These are phyloP conservation scores for Platycnemis pennipes DNA, from an alignment of 2,888 invertebrate genomes.

Conservation along the genomic window DNA sequence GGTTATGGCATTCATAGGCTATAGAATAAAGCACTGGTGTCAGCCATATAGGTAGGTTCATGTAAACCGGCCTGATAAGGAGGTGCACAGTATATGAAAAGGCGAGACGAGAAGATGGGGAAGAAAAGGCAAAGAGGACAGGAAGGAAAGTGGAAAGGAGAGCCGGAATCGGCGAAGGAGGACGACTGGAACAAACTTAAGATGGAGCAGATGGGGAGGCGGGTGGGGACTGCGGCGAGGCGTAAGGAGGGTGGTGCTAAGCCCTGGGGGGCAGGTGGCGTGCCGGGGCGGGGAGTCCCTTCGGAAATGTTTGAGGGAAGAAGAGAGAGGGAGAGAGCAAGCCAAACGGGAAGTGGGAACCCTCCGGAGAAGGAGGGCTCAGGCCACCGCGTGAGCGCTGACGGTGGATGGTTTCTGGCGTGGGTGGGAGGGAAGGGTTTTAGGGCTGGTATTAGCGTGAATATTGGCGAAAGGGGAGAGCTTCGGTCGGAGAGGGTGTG, in stretches of 20 bases:
- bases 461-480: neutral
- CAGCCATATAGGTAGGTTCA: no score
- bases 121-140: neutral
- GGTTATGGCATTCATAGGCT: conserved; percentile 35
- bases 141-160: neutral
- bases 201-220: neutral
- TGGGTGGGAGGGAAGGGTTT: neutral
- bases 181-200: neutral
- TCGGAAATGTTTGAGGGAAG: conserved; percentile 11
- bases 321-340: neutral
- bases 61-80: no score
- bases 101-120: neutral
- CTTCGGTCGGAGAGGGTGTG: neutral
- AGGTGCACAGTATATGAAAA: no score
- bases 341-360: neutral
- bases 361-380: neutral
- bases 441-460: neutral
- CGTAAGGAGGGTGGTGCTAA: neutral
- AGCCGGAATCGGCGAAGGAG: neutral
- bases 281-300: neutral
- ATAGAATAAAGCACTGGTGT: neutral
- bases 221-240: neutral
- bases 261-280: neutral
- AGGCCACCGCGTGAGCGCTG: neutral
- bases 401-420: neutral